A percentile compares a stretch with the other conserved stretches of the same genome.
Conservation (phyloP, 2,888 invertebrate species). For the Dichetophora obliterata region DNA sequence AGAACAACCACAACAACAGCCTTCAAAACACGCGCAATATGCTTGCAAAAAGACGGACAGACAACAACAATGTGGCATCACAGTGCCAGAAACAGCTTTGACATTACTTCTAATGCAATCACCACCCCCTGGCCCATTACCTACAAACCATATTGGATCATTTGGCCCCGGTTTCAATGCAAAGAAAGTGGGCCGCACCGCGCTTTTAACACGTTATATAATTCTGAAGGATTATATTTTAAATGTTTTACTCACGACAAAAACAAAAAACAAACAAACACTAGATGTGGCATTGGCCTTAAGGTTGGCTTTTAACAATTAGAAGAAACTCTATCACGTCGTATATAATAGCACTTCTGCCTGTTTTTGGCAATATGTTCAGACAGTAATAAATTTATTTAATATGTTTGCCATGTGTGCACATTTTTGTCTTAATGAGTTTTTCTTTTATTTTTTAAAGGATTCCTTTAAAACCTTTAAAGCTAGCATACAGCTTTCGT, state of each 20-base stretch:
- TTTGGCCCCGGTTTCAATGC: neutral
- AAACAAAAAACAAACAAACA: neutral
- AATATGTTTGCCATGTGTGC: no score
- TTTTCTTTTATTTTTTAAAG: no score
- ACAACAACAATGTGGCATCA: constrained; percentile 3
- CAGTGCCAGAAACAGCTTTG: neutral
- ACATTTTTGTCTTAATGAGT: no score
- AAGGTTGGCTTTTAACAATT: neutral
- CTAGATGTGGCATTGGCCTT: neutral
- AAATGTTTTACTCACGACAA: constrained; percentile 18
- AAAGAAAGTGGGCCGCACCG: neutral
- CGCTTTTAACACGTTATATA: neutral
- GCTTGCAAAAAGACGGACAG: neutral
- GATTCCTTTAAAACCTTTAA: no score
- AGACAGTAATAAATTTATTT: no score
- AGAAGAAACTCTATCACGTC: constrained; percentile 12
- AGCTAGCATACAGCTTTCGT: no score
- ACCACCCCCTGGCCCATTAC: neutral
- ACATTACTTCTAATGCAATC: constrained; percentile 11
- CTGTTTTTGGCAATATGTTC: no score
- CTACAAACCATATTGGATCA: neutral
- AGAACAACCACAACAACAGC: no score
- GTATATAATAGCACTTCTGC: no score
- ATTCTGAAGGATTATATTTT: constrained; percentile 23
- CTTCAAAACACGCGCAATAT: no score